These are phyloP conservation scores for Adelphocoris suturalis DNA, from an alignment of 2,888 invertebrate genomes.

Conservation along the genomic window DNA sequence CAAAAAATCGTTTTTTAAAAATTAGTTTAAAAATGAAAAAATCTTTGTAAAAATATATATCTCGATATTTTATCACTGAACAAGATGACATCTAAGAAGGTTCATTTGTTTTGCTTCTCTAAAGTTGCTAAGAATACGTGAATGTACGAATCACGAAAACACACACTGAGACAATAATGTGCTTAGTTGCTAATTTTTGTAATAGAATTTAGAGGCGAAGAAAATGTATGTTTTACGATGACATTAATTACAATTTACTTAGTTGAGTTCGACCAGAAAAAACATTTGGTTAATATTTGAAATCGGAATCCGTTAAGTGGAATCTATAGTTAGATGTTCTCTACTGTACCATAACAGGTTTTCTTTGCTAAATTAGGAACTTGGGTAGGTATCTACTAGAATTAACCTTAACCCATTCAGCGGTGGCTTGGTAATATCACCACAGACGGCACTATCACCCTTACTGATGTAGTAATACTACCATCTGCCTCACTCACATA, in stretches of 20 bases:
- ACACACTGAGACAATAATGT: constrained; percentile 31
- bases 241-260: neutral
- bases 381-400: no score
- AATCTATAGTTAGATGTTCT: no score
- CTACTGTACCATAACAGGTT: no score
- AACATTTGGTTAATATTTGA: no score
- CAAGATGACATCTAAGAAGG: constrained; percentile 65
- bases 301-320: no score
- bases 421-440: no score
- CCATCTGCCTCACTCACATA: no score
- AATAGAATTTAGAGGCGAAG: neutral
- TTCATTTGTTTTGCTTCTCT: neutral
- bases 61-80: constrained; percentile 71
- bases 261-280: no score
- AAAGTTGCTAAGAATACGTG: constrained; percentile 27
- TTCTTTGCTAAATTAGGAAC: no score
- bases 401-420: no score
- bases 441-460: no score
- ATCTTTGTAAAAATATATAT: constrained; percentile 72
- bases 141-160: constrained; percentile 42
- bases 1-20: constrained; percentile 46
- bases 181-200: constrained; percentile 33
- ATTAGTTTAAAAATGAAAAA: constrained; percentile 55
- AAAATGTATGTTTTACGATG: neutral
- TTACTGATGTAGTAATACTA: no score